phyloP scores from a whole-genome alignment of 37 sponge, comb jelly and placozoan genomes.

The Diacarnus erythraeanus region DNA sequence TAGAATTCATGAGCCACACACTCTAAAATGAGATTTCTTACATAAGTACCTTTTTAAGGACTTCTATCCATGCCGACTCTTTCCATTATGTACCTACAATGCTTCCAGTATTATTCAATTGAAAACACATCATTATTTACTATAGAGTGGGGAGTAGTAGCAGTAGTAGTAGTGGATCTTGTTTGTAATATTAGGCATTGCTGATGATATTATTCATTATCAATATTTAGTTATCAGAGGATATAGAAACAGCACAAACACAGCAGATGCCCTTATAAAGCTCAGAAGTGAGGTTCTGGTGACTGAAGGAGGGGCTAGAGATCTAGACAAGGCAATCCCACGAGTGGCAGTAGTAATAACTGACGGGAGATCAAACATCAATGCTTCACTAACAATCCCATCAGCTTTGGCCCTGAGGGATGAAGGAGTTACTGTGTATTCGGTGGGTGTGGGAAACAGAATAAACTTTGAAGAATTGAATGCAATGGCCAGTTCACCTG shows the following conservation, averaged over 20 bases:
- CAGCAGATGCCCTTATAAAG: slow-evolving; percentile 36
- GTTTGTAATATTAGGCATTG: no score
- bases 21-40: no score
- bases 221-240: no score
- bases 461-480: slow-evolving; percentile 26
- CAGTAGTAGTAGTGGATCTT: no score
- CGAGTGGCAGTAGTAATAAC: slow-evolving; percentile 54
- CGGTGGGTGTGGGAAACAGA: slow-evolving; percentile 31
- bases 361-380: slow-evolving; percentile 56
- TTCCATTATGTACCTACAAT: no score
- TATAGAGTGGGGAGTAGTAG: no score
- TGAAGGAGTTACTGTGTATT: slow-evolving; percentile 28
- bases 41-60: no score
- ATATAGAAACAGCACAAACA: slow-evolving; percentile 45
- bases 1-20: no score
- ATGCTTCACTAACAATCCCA: slow-evolving; percentile 10
- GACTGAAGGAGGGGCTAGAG: slow-evolving; percentile 32
- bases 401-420: slow-evolving; percentile 18
- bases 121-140: no score
- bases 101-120: no score
- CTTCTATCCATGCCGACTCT: no score
- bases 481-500: slow-evolving; percentile 32
- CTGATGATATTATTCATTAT: not conserved
- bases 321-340: slow-evolving; percentile 20
- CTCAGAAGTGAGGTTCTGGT: slow-evolving; percentile 23